Percentiles rank a stretch among this genome's conserved stretches.
phyloP scores from a whole-genome alignment of 2,113 vertebrate genomes.

The Nothocercus julius region DNA sequence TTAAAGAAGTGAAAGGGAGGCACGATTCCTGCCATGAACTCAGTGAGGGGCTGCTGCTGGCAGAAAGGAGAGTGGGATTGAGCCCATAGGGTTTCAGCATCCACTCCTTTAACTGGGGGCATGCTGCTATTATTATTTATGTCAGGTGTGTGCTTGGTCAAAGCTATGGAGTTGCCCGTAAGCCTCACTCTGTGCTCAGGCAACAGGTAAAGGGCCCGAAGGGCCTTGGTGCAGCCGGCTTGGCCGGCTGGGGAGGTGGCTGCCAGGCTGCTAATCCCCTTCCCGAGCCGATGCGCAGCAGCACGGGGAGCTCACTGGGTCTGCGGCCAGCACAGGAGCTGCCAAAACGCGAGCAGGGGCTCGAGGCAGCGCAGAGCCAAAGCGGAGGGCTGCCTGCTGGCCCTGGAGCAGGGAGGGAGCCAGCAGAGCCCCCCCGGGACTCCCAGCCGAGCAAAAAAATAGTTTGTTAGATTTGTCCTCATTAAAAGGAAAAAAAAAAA shows the following conservation, averaged over 20 bases:
- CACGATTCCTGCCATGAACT: neutral
- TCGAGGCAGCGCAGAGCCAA: neutral
- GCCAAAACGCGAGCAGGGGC: neutral
- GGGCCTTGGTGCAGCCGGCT: accelerated
- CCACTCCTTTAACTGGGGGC: neutral
- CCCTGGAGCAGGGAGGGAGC: neutral
- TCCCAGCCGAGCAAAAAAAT: neutral
- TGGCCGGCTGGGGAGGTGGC: neutral
- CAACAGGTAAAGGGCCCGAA: accelerated
- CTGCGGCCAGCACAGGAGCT: neutral
- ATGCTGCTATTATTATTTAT: slow-evolving; percentile 3
- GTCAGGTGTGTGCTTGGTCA: slow-evolving; percentile 7
- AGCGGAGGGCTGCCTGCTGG: neutral
- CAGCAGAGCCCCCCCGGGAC: neutral
- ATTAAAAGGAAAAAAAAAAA: neutral
- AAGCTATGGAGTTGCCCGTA: accelerated
- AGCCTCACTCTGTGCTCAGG: neutral
- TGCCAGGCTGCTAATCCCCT: neutral
- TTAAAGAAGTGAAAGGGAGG: neutral
- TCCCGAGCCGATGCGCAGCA: neutral
- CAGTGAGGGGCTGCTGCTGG: neutral
- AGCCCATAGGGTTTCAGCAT: neutral
- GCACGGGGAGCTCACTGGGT: neutral
- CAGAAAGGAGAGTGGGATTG: neutral
- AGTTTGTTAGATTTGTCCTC: neutral